Base-by-base conservation (phyloP, 2,113 vertebrate genomes). In the Eupsittula cactorum region DNA sequence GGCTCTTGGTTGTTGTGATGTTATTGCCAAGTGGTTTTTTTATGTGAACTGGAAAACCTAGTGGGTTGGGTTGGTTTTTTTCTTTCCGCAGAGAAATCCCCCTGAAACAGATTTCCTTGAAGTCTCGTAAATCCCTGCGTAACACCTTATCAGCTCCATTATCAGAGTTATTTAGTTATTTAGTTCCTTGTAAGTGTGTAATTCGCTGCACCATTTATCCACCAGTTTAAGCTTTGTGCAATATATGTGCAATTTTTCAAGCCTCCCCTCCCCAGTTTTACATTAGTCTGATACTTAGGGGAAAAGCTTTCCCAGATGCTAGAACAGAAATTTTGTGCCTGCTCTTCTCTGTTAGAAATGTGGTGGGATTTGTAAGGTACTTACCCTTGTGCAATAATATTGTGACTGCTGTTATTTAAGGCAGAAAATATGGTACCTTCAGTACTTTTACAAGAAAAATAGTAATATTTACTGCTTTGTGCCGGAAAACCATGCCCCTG, bases 371-470 rank as follows among this genome's bases (percentile, higher is more conserved):
- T 91, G 49, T 84, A 73, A 95, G 73, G 52, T 55, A 18, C 74
- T 94, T 94, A 71, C 8, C 16, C 39, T 64, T 33, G 14, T 84
- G 86, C 53, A 69, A 42, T 84, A 95, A 87, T 94, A 82, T 82
- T 94, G 82, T 95, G 92, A 96, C 88, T 94, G 52, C 69, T 35
- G 39, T 95, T 97, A 79, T 73, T 87, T 35, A 79, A 88, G 64
- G n/a, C 53, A 63, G 90, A 85, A 94, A 88, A 74, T 70, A 57
- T 31, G 42, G 20, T 44, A 35, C 20, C 31, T 35, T 71, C 79
- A 44, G 44, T 44, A 44, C 44, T 44, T 44, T 82, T 92, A 35
- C 17, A 78, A 55, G 55, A 78, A 90, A 90, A 91, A 81, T 50
- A 87, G 60, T 79, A 76, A 16, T 78, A 73, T 92, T 93, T 96